Evolutionary conservation across 1,140 invertebrate species (phyloP).

Genomic region (Tetragnatha versicolor): DNA sequence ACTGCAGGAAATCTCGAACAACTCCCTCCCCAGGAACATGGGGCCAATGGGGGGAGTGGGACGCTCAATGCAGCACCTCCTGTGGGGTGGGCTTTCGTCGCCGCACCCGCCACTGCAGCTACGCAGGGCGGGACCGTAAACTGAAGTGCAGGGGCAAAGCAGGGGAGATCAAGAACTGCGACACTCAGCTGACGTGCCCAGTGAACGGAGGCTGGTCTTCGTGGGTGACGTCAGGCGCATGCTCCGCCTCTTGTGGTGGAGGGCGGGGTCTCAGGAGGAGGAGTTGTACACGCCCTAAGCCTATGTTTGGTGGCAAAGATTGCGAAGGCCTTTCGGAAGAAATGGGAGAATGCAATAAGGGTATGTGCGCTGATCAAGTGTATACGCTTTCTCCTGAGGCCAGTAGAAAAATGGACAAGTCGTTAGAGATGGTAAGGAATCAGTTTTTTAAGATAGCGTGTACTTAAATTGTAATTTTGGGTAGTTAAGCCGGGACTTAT

Average conservation of each 20-base stretch:
- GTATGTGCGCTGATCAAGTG: conserved; percentile 42
- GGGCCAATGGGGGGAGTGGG: conserved; percentile 26
- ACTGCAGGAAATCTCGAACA: too few species aligned
- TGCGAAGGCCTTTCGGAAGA: conserved; percentile 14
- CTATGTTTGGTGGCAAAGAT: conserved; percentile 10
- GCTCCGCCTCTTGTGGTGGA: conserved; percentile 37
- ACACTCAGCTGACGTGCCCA: conserved; percentile 29
- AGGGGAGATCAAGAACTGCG: conserved; percentile 36
- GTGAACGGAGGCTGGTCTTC: conserved; percentile 36
- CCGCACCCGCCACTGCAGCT: conserved; percentile 12
- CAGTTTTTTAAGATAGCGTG: too few species aligned
- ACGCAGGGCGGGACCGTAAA: background rate
- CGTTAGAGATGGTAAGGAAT: background rate
- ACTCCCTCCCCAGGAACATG: background rate
- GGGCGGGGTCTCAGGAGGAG: conserved; percentile 18
- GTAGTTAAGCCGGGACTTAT: too few species aligned
- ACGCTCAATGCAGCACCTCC: conserved; percentile 18
- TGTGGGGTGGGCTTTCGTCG: conserved; percentile 37
- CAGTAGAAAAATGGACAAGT: background rate
- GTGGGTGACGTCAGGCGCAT: conserved; percentile 29
- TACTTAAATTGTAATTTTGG: too few species aligned
- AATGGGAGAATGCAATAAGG: conserved; percentile 23
- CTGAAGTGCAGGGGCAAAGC: background rate
- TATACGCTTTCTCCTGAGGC: conserved; percentile 40
- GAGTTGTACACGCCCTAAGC: conserved; percentile 34